Evolutionary conservation across 2,888 invertebrate species (phyloP).

Genomic region (Polydrusus tereticollis): DNA sequence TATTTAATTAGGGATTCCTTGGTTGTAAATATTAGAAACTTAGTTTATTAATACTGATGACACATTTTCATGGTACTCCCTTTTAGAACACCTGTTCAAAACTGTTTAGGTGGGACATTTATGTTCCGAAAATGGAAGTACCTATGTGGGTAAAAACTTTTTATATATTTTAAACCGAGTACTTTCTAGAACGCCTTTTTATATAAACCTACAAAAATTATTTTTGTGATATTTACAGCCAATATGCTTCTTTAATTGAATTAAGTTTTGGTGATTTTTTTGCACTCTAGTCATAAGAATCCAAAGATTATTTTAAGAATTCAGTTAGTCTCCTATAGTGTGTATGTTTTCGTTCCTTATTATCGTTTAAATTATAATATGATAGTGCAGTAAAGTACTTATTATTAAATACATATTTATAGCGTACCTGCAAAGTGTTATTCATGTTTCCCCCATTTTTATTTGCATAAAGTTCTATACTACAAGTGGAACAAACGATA

Average conservation of each 20-base stretch:
- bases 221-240: too few relatives aligned
- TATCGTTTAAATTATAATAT: slow-evolving; percentile 6
- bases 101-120: too few relatives aligned
- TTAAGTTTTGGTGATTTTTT: slow-evolving; percentile 20
- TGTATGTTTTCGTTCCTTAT: not conserved
- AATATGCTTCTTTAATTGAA: not conserved
- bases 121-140: too few relatives aligned
- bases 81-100: too few relatives aligned
- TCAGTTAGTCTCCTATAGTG: not conserved
- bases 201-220: too few relatives aligned
- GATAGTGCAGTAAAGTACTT: slow-evolving; percentile 2
- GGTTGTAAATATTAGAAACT: too few relatives aligned
- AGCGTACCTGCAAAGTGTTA: not conserved
- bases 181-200: too few relatives aligned
- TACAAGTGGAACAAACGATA: not conserved
- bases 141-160: too few relatives aligned
- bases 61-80: too few relatives aligned
- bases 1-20: too few relatives aligned
- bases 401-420: slow-evolving; percentile 13
- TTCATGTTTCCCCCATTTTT: not conserved
- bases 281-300: slow-evolving; percentile 26
- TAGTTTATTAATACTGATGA: too few relatives aligned
- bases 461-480: not conserved
- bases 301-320: not conserved
- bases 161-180: too few relatives aligned